phyloP scores from a whole-genome alignment of 2,797 vertebrate species.

The Ficedula albicollis region DNA sequence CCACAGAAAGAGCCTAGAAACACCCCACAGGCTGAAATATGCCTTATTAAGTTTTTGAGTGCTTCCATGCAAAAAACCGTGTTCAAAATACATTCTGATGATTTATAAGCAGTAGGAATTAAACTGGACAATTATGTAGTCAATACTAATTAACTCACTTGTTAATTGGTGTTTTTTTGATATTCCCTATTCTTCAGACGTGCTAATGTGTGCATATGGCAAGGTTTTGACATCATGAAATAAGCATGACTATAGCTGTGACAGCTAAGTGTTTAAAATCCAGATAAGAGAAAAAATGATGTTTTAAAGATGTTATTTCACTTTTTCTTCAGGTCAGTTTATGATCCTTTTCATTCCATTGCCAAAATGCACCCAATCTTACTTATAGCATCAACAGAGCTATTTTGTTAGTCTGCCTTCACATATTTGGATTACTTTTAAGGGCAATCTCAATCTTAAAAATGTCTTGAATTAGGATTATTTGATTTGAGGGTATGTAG shows the following conservation, averaged over 20 bases:
- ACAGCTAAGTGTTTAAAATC: not conserved
- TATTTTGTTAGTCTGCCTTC: not conserved
- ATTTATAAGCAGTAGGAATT: slow-evolving; percentile 7
- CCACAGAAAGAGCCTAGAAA: not conserved
- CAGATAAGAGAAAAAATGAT: not conserved
- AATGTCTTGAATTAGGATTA: not conserved
- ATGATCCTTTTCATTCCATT: not conserved
- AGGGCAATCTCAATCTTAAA: not conserved
- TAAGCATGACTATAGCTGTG: not conserved
- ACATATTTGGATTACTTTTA: not conserved
- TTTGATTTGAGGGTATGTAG: not conserved
- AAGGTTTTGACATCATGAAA: not conserved
- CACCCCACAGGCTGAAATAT: not conserved
- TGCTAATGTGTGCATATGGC: not conserved
- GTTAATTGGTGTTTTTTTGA: slow-evolving; percentile 13
- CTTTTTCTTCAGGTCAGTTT: not conserved
- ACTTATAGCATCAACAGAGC: not conserved
- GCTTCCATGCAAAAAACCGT: not conserved
- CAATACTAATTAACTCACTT: not conserved
- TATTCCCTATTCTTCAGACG: not conserved
- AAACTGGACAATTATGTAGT: not conserved
- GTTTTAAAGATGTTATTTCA: not conserved
- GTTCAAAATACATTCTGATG: not conserved
- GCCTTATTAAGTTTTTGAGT: not conserved
- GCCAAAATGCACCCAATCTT: not conserved